Conservation (phyloP, 2,888 invertebrate species). For the Macrosoma leucophasiata region DNA sequence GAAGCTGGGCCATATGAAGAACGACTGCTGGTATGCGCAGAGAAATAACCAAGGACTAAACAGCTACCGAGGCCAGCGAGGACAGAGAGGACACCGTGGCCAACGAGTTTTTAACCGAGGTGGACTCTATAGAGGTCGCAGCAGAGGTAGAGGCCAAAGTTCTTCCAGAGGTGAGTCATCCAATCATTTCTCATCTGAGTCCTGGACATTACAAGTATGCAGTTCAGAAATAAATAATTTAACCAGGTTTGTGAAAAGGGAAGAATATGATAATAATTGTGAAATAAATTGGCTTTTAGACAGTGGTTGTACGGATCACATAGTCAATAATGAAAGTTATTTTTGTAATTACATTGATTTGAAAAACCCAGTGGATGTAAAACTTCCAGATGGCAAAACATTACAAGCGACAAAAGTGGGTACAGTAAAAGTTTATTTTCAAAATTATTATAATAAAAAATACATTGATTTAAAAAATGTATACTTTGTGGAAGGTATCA, state of each 20-base stretch:
- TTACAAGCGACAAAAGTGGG: slow-evolving; percentile 17
- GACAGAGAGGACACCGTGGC: slow-evolving; percentile 18
- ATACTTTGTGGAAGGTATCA: slow-evolving; percentile 23
- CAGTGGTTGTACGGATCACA: slow-evolving; percentile 25
- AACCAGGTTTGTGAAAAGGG: slow-evolving; percentile 6
- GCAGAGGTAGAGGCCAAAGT: slow-evolving; percentile 22
- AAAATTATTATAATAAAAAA: slow-evolving; percentile 18
- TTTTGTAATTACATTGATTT: slow-evolving; percentile 16
- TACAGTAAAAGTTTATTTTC: slow-evolving; percentile 21
- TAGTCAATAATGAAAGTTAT: slow-evolving; percentile 20
- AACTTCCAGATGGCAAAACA: slow-evolving; percentile 13
- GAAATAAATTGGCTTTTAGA: slow-evolving; percentile 27
- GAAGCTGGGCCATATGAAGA: slow-evolving; percentile 26
- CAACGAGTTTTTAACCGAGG: slow-evolving; percentile 15
- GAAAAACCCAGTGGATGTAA: slow-evolving; percentile 12
- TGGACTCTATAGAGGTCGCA: slow-evolving; percentile 13
- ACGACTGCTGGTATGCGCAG: slow-evolving; percentile 20
- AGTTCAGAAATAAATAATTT: slow-evolving; percentile 22
- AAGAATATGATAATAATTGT: slow-evolving; percentile 17
- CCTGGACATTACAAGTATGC: slow-evolving; percentile 25
- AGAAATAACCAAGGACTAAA: slow-evolving; percentile 19
- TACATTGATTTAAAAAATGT: slow-evolving; percentile 21
- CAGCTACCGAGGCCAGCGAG: slow-evolving; percentile 12
- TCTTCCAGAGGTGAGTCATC: slow-evolving; percentile 20
- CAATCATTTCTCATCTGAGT: slow-evolving; percentile 18